Conservation (phyloP, 2,888 invertebrate genomes). For the Cheilosia variabilis region DNA sequence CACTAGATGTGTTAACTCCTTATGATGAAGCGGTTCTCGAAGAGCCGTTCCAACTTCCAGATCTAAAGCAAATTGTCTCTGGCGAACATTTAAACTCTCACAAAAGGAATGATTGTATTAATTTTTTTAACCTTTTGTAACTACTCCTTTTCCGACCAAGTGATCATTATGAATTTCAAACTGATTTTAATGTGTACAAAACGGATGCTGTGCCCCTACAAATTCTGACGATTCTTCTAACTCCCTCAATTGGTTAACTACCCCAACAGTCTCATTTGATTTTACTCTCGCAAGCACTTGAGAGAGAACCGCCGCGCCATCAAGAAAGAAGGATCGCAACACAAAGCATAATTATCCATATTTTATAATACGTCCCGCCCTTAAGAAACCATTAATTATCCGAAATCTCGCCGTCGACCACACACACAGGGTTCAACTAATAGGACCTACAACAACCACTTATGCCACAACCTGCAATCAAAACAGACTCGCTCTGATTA, state of each 20-base stretch:
- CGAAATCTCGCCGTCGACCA: constrained; percentile 56
- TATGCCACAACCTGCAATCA: constrained; percentile 74
- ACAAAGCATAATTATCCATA: constrained; percentile 68
- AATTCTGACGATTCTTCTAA: background rate
- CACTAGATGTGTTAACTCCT: too few species aligned
- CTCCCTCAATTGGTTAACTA: constrained; percentile 40
- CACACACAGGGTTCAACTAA: constrained; percentile 58
- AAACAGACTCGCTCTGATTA: constrained; percentile 77
- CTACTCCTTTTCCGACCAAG: too few species aligned
- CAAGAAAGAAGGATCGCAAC: constrained; percentile 47
- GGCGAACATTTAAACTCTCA: too few species aligned
- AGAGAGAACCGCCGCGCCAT: constrained; percentile 31
- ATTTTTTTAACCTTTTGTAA: too few species aligned
- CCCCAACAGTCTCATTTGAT: constrained; percentile 25
- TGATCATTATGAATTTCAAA: too few species aligned
- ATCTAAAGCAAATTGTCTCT: too few species aligned
- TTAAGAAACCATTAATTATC: constrained; percentile 72
- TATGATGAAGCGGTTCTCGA: too few species aligned
- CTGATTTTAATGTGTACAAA: too few species aligned
- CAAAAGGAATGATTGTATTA: too few species aligned
- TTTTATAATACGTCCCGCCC: constrained; percentile 66
- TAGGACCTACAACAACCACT: constrained; percentile 74
- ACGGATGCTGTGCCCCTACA: too few species aligned
- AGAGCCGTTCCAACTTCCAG: too few species aligned
- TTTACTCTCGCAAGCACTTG: constrained; percentile 28